A percentile compares a stretch with the other conserved stretches of the same genome.
phyloP scores from a whole-genome alignment of 2,888 invertebrate species.

The Coleophora deauratella region DNA sequence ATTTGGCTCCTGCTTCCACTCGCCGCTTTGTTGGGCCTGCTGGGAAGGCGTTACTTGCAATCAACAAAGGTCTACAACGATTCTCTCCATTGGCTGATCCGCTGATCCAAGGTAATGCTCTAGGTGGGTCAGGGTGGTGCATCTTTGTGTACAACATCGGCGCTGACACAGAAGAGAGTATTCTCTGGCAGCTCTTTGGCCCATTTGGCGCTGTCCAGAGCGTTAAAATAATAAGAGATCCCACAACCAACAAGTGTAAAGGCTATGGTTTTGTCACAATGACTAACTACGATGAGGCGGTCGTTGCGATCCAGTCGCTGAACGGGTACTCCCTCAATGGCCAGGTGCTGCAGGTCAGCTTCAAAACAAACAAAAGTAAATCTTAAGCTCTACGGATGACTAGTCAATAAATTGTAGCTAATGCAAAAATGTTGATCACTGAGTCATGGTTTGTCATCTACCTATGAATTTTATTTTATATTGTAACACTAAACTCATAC shows the following conservation, averaged over 20 bases:
- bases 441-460: slow-evolving; percentile 67
- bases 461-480: slow-evolving; percentile 35
- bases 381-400: slow-evolving; percentile 61
- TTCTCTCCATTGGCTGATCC: slow-evolving; percentile 89
- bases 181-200: slow-evolving; percentile 95
- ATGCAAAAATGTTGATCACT: slow-evolving; percentile 71
- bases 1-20: slow-evolving; percentile 84
- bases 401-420: slow-evolving; percentile 75
- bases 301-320: slow-evolving; percentile 95
- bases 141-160: slow-evolving; percentile 95
- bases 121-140: slow-evolving; percentile 92
- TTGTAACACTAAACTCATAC: slow-evolving; percentile 24
- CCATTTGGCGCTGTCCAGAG: slow-evolving; percentile 98
- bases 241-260: slow-evolving; percentile 97
- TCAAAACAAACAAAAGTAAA: slow-evolving; percentile 95
- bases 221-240: slow-evolving; percentile 97
- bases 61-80: slow-evolving; percentile 90
- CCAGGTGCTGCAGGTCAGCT: slow-evolving; percentile 97
- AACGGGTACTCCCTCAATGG: slow-evolving; percentile 97
- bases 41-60: slow-evolving; percentile 88
- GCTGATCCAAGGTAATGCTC: slow-evolving; percentile 88
- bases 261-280: slow-evolving; percentile 99
- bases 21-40: slow-evolving; percentile 89
- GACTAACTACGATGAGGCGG: slow-evolving; percentile 98
- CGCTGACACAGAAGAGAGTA: slow-evolving; percentile 92